Evolutionary conservation across 2,113 vertebrate species (phyloP), one percentile per base, ranked within the genome.

Genomic region (Perca schrenkii): DNA sequence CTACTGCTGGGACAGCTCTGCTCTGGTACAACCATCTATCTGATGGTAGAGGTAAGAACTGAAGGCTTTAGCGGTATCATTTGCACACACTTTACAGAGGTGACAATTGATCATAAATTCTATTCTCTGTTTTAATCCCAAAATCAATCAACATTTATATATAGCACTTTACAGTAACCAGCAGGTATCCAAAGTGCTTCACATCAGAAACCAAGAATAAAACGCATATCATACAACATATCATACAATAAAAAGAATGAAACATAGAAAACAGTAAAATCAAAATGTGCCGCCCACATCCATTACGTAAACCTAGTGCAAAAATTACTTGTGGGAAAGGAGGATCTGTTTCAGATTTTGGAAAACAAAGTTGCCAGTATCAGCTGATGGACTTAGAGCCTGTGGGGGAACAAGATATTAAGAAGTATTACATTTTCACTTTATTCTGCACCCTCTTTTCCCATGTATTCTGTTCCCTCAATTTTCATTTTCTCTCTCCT

Each of bases 21-120:
- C 96, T 99, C 90, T 99, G 97, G 98, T 99, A 99, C 94, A 99
- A 99, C 94, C 98, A 99, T 90, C 94, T 99, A 69, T 97, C 98
- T n/a, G 96, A 99, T 0, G 98, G 98, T 31, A 95, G 97, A 96
- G 98, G 98, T 99, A 95, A 89, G 58, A 80, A 54, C 14, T 22
- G 57, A 47, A 60, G 4, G 21, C 4, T 63, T 80, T 63, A 40
- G 3, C 21, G 43, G 8, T 58, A 28, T 82, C 2, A 15, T 49
- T 34, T 75, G 4, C 31, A 34, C 4, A 75, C 28, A 53, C 36
- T 8, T 25, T 66, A 25, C 40, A 66, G 21, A 50, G 21, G 16
- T 64, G 22, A 57, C 43, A 12, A 21, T 1, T 6, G 2, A 50
- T 6, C 8, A 63, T 19, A 4, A 62, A 12, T 28, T 40, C 0